Conservation (phyloP, 2,888 invertebrate genomes). For the Myopa testacea region DNA sequence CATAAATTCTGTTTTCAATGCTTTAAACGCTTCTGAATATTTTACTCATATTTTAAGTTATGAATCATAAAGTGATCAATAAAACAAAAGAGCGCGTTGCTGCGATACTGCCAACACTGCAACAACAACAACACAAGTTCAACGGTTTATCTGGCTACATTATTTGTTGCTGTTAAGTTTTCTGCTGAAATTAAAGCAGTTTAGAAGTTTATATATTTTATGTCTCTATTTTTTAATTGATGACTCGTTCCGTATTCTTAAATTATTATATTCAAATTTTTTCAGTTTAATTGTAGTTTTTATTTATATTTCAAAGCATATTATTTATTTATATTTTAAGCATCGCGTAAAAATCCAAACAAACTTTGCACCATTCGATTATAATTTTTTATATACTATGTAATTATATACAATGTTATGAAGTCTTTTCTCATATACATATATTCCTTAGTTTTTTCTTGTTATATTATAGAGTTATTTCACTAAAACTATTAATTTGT, state of each 20-base stretch:
- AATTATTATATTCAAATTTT: background rate
- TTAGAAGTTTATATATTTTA: background rate
- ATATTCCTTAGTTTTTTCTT: too few relatives aligned
- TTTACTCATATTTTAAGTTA: constrained; percentile 38
- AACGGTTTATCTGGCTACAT: too few relatives aligned
- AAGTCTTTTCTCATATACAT: too few relatives aligned
- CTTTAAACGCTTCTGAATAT: constrained; percentile 4
- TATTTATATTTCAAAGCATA: constrained; percentile 40
- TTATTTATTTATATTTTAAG: constrained; percentile 44
- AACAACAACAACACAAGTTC: too few relatives aligned
- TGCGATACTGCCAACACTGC: too few relatives aligned
- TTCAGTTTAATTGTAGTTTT: background rate
- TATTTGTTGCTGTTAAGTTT: too few relatives aligned
- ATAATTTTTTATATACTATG: too few relatives aligned
- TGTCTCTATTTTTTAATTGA: constrained; percentile 45
- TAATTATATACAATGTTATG: too few relatives aligned
- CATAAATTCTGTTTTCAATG: constrained; percentile 1
- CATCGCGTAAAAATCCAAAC: constrained; percentile 66
- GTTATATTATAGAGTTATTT: too few relatives aligned
- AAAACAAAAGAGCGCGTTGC: too few relatives aligned
- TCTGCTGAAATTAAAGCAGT: too few relatives aligned
- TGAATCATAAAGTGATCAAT: background rate
- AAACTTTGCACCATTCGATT: constrained; percentile 59
- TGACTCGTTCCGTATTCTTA: constrained; percentile 42
- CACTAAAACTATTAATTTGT: too few relatives aligned